These are phyloP conservation scores for Pristionchus pacificus DNA, from an alignment of 1,140 invertebrate species.

Conservation along the genomic window DNA sequence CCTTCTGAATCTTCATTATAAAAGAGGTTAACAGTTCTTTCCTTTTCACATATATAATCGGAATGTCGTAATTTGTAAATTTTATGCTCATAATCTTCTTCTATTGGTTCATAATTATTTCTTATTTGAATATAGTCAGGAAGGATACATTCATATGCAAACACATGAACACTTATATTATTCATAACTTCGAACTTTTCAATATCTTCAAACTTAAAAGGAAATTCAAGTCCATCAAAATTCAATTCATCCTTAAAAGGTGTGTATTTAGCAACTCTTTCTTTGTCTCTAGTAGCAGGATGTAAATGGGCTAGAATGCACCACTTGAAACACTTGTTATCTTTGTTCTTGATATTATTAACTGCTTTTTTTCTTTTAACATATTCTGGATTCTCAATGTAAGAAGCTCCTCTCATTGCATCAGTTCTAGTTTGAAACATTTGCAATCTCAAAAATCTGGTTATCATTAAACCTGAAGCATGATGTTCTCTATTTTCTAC, in stretches of 20 bases:
- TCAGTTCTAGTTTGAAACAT: no score
- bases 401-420: no score
- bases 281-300: slow-evolving; percentile 29
- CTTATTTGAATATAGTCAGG: no score
- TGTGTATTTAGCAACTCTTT: slow-evolving; percentile 35
- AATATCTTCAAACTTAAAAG: slow-evolving; percentile 31
- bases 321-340: slow-evolving; percentile 40
- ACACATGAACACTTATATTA: slow-evolving; percentile 32
- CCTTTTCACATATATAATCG: no score
- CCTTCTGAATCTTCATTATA: slow-evolving; percentile 19
- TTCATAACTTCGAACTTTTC: slow-evolving; percentile 33
- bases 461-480: slow-evolving; percentile 32
- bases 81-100: no score
- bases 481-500: slow-evolving; percentile 1
- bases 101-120: no score
- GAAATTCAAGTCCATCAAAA: slow-evolving; percentile 32
- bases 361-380: slow-evolving; percentile 39
- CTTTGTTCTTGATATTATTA: slow-evolving; percentile 39
- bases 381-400: slow-evolving; percentile 26
- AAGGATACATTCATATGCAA: no score
- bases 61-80: no score
- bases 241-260: slow-evolving; percentile 36
- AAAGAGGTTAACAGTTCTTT: slow-evolving; percentile 3
- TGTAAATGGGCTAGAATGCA: slow-evolving; percentile 33
- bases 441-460: no score